Base-by-base conservation (phyloP, 2,797 vertebrate genomes). In the Phrynocephalus forsythii region DNA sequence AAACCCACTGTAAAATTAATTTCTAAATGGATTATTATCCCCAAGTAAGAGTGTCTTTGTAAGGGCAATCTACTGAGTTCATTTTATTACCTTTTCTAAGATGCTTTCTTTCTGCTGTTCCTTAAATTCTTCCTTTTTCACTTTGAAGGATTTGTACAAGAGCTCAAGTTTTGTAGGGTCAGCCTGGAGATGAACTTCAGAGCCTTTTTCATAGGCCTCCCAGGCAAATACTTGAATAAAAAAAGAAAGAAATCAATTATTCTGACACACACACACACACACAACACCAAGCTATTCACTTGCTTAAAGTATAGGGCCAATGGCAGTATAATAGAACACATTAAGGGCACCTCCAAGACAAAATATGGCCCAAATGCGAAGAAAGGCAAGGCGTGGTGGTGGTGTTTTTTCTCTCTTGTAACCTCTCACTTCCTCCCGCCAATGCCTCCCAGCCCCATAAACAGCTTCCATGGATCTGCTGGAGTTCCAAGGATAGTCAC, bases 41-140 rank as follows among this genome's bases (percentile, higher is more conserved):
- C 15, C 60, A 63, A 63, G 20, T 63, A 13, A 63, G 60, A 63
- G 18, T 16, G 18, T 5, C 52, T 56, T 56, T 56, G 52, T 56
- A 63, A 20, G 60, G 60, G 18, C 60, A 63, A 63, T 63, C 60
- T 63, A 63, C 18, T 18, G 60, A 63, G 18, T 16, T 63, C 60
- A 63, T 85, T 68, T 63, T 33, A 48, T 79, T 96, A 99, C 99
- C 98, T 94, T 99, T 88, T 99, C 98, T 50, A 99, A 91, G 93
- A 99, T 99, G 97, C 97, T 96, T 91, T 99, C 98, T 91, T 99
- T 98, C 96, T 98, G 99, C 78, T 97, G 94, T 77, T 98, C 98
- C 93, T 99, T 99, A 91, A 99, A 99, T 92, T 99, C 98, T 94
- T 99, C 98, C 93, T 99, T 99, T 94, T 99, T 99, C 94, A 99